Conservation (phyloP, 2,888 invertebrate genomes). For the Selenia dentaria region DNA sequence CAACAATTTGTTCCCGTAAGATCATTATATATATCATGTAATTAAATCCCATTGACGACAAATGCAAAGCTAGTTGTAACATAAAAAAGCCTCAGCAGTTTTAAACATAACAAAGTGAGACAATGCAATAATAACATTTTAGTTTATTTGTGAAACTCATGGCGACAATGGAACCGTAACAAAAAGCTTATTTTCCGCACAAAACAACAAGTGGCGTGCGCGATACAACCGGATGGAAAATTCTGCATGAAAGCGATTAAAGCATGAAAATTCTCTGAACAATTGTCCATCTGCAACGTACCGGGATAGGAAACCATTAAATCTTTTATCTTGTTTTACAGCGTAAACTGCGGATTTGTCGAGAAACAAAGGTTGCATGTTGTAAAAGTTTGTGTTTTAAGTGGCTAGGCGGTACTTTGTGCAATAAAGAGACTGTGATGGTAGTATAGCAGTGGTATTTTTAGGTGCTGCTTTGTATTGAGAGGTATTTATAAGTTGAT, state of each 20-base stretch:
- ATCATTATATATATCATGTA: too few relatives aligned
- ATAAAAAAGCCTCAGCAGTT: too few relatives aligned
- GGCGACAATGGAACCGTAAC: constrained; percentile 11
- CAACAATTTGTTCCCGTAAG: too few relatives aligned
- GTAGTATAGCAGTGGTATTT: too few relatives aligned
- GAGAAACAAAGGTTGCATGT: background rate
- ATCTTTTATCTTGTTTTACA: constrained; percentile 23
- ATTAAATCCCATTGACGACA: too few relatives aligned
- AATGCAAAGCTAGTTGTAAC: too few relatives aligned
- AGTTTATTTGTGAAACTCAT: constrained; percentile 12
- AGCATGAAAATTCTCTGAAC: constrained; percentile 64
- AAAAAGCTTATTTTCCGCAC: constrained; percentile 42
- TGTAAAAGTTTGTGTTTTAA: too few relatives aligned
- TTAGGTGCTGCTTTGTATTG: too few relatives aligned
- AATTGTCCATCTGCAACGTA: constrained; percentile 49
- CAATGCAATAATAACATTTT: constrained; percentile 9
- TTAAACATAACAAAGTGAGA: background rate
- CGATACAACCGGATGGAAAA: constrained; percentile 56
- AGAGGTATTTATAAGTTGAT: too few relatives aligned
- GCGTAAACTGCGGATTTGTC: constrained; percentile 20
- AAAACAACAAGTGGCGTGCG: constrained; percentile 55
- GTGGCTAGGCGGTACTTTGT: too few relatives aligned
- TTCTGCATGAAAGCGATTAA: constrained; percentile 61
- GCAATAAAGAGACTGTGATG: too few relatives aligned
- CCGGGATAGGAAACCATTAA: constrained; percentile 50